Evolutionary conservation across 1,140 invertebrate genomes (phyloP).

Genomic region (Aphelenchoides fujianensis): DNA sequence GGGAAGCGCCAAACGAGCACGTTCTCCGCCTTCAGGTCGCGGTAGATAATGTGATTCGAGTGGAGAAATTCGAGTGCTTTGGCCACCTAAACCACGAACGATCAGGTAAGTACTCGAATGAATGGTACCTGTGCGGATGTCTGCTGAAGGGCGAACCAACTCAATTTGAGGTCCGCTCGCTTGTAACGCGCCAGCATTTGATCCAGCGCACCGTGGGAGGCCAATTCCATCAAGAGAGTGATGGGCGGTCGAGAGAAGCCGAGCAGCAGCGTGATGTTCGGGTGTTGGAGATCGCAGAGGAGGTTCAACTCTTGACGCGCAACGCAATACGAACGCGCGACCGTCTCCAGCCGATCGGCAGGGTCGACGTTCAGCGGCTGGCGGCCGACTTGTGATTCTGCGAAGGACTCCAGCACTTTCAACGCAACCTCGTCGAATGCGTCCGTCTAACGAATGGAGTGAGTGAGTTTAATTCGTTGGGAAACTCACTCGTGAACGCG

Average conservation of each 20-base stretch:
- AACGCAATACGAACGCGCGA: conserved; percentile 88
- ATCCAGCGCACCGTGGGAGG: conserved; percentile 84
- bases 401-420: conserved; percentile 90
- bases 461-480: no score
- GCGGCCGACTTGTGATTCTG: conserved; percentile 71
- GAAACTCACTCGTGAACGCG: conserved; percentile 28
- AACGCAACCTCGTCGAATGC: conserved; percentile 74
- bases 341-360: conserved; percentile 73
- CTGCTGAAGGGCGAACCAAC: conserved; percentile 76
- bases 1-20: conserved; percentile 75
- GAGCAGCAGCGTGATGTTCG: conserved; percentile 82
- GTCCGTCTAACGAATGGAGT: conserved; percentile 38
- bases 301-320: conserved; percentile 90
- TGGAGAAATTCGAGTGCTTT: conserved; percentile 94
- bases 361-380: conserved; percentile 61
- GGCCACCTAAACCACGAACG: conserved; percentile 68
- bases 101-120: not conserved
- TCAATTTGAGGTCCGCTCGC: conserved; percentile 76
- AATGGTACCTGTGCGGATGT: conserved; percentile 75
- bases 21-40: conserved; percentile 95
- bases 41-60: conserved; percentile 85
- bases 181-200: conserved; percentile 76
- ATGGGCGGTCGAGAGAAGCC: conserved; percentile 82
- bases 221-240: conserved; percentile 83
- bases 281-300: conserved; percentile 77